Base-by-base conservation (phyloP, 2,797 vertebrate genomes). In the Acanthornis magna region DNA sequence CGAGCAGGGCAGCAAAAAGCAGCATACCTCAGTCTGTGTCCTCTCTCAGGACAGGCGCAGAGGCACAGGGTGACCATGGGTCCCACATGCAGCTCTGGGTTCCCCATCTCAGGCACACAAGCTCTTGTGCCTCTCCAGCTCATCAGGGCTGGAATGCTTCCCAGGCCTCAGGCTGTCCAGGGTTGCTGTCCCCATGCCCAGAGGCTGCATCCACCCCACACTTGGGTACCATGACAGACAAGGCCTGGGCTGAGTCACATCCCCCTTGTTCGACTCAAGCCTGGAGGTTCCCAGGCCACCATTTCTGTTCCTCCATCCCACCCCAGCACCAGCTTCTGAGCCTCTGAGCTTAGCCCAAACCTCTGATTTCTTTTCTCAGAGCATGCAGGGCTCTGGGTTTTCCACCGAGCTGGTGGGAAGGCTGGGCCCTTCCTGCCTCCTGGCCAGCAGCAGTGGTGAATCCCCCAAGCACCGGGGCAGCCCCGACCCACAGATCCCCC, bases 11-110 rank as follows among this genome's bases (percentile, higher is more conserved):
- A 61, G 62, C 4, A 21, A 70, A 72, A 2, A 50, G 34, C 51
- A 83, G 51, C 60, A 53, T 43, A 12, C 1, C 29, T 21, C 14
- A 7, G 10, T 10, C 67, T 29, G 10, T 12, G 43, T 20, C 54
- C 61, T 26, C n/a, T 48, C 43, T 23, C 11, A 4, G 26, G 67
- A 18, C 50, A 32, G 0, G 0, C 19, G 19, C n/a, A 5, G 27
- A 55, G 61, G 30, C 25, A 38, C 1, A 7, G 23, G 5, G 58
- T 61, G 38, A 38, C 54, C 26, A 0, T 3, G 5, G 34, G 62
- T 15, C 32, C 34, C 14, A 4, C 11, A 2, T 1, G 9, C 47
- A 82, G 66, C 47, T 29, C 55, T 9, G 29, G 48, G 7, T 29
- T 47, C 27, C 16, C 57, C 1, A 3, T 25, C 27, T 71, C 74